Evolutionary conservation across 2,888 invertebrate genomes (phyloP), one percentile per base, ranked within the genome.

Genomic region (Dione juno): DNA sequence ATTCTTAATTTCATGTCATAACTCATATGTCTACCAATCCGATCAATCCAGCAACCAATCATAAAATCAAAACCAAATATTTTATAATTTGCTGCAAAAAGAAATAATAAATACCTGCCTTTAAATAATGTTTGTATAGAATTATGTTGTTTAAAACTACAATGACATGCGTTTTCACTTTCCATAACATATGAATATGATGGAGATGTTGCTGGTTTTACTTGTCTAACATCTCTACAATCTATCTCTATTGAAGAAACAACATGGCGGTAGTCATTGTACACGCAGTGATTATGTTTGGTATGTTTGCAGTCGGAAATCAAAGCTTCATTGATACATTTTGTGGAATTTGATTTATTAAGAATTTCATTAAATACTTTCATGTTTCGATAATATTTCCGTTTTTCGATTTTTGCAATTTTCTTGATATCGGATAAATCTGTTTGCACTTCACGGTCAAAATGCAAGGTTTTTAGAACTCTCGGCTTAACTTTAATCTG

Each of bases 71-170:
- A 5, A 28, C n/a, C n/a, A n/a, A n/a, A n/a, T n/a, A n/a, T n/a
- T n/a, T n/a, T n/a, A n/a, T n/a, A n/a, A n/a, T n/a, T n/a, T n/a
- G n/a, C n/a, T n/a, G n/a, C n/a, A 48, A 45, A 5, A 48, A 11
- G n/a, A 16, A 16, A 16, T 16, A 16, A 16, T 3, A 16, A 50
- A 5, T 19, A 19, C 10, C 1, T 77, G 88, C 90, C 87, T 88
- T 84, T 87, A 63, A 87, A 90, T 73, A 92, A 81, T 11, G 89
- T 90, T 69, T 83, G 82, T 66, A 91, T 75, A 1, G 89, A 88
- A 70, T 74, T 65, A 21, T 70, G 58, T 67, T 71, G 48, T 19
- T 13, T 58, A 28, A 67, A 43, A 53, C 28, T 61, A 52, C 50
- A 28, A 19, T 40, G 41, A 16, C 61, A 45, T 40, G 52, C 61